These are phyloP conservation scores for Ips typographus DNA, from an alignment of 1,140 invertebrate genomes.

Conservation along the genomic window DNA sequence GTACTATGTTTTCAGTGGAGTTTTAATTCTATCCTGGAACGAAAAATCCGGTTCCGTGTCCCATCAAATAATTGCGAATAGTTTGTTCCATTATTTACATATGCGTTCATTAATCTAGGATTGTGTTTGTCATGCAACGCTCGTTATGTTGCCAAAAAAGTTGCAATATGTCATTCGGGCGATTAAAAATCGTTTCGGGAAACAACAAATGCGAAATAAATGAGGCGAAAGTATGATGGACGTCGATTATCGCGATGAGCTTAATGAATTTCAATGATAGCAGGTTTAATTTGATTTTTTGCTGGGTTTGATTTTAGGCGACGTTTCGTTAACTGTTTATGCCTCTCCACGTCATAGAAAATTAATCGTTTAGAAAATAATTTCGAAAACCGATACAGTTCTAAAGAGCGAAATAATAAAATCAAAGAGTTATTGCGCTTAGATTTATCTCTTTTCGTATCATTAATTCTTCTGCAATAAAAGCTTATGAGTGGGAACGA, in stretches of 20 bases:
- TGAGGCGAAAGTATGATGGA: neutral
- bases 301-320: too few species aligned
- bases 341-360: neutral
- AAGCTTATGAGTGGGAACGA: slow-evolving; percentile 12
- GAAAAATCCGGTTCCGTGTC: neutral
- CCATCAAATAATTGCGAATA: neutral
- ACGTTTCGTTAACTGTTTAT: too few species aligned
- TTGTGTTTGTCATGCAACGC: neutral
- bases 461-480: slow-evolving; percentile 19
- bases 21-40: neutral
- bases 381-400: slow-evolving; percentile 3
- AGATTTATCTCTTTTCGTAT: slow-evolving; percentile 17
- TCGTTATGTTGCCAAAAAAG: neutral
- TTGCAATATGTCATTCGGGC: neutral
- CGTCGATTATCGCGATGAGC: too few species aligned
- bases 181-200: slow-evolving; percentile 1
- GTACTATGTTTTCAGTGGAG: neutral
- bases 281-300: too few species aligned
- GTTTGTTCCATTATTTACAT: neutral
- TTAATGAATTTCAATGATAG: too few species aligned
- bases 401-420: slow-evolving; percentile 12
- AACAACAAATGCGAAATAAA: neutral
- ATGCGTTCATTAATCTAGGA: neutral
- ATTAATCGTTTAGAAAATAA: slow-evolving; percentile 7
- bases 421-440: slow-evolving; percentile 12